A percentile compares a stretch with the other conserved stretches of the same genome.
Conservation (phyloP, 2,888 invertebrate species). For the Eupithecia dodoneata region DNA sequence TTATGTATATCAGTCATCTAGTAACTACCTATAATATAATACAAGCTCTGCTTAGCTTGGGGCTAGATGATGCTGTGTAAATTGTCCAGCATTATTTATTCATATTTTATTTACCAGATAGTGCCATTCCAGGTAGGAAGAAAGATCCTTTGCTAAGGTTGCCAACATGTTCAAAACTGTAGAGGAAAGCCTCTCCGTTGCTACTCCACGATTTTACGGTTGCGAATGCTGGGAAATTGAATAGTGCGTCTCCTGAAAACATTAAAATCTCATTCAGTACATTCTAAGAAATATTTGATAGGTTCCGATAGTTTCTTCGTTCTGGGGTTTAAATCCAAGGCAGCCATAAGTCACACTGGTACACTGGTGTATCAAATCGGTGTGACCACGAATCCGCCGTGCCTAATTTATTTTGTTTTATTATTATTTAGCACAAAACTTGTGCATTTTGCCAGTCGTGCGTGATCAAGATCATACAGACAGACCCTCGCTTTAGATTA, state of each 20-base stretch:
- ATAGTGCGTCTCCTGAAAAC: slow-evolving; percentile 87
- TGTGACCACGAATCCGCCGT: too few relatives aligned
- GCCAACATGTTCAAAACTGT: slow-evolving; percentile 89
- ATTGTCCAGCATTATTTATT: too few relatives aligned
- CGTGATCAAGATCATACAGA: neutral
- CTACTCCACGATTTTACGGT: slow-evolving; percentile 89
- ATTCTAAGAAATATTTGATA: neutral
- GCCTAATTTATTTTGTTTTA: neutral
- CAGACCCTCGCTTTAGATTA: neutral
- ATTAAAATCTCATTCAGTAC: neutral
- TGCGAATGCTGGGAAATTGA: slow-evolving; percentile 90
- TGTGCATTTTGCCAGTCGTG: neutral
- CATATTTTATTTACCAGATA: slow-evolving; percentile 74
- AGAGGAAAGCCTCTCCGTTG: slow-evolving; percentile 86
- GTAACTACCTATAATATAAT: too few relatives aligned
- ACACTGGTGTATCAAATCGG: too few relatives aligned
- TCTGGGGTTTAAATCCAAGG: neutral
- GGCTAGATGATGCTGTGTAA: too few relatives aligned
- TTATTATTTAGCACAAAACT: neutral
- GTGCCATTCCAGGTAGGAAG: slow-evolving; percentile 87
- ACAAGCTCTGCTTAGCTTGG: too few relatives aligned
- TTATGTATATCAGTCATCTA: too few relatives aligned
- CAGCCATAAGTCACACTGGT: neutral
- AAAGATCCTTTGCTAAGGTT: slow-evolving; percentile 85
- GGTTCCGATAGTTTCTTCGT: neutral